These are phyloP conservation scores for Coelinius sp. DNA, from an alignment of 2,888 invertebrate species.

Conservation along the genomic window DNA sequence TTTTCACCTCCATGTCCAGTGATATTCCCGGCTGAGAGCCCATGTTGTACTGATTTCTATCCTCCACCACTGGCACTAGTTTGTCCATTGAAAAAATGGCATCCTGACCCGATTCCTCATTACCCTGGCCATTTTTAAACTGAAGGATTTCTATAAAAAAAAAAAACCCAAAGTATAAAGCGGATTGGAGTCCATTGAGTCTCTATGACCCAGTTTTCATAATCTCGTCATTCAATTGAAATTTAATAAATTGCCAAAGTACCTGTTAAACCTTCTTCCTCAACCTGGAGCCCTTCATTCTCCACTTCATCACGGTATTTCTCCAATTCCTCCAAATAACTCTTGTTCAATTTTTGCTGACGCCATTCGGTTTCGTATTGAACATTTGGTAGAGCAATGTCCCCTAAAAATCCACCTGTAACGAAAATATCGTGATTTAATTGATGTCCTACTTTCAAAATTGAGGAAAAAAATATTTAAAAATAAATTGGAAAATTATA, in stretches of 20 bases:
- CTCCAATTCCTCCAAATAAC: slow-evolving; percentile 84
- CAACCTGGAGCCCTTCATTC: slow-evolving; percentile 85
- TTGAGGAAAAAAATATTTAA: not conserved
- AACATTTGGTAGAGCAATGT: slow-evolving; percentile 83
- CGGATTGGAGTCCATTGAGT: not conserved
- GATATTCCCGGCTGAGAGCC: slow-evolving; percentile 50
- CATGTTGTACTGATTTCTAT: slow-evolving; percentile 61
- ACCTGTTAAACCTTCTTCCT: slow-evolving; percentile 87
- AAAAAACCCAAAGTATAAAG: not conserved
- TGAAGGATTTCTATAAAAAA: slow-evolving; percentile 60
- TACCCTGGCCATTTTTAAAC: slow-evolving; percentile 59
- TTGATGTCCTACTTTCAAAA: not conserved
- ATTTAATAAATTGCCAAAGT: slow-evolving; percentile 48
- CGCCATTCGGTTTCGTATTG: slow-evolving; percentile 72
- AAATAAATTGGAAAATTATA: not conserved
- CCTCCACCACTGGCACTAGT: slow-evolving; percentile 54
- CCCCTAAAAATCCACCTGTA: slow-evolving; percentile 86
- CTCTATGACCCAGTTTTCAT: not conserved
- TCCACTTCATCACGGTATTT: slow-evolving; percentile 86
- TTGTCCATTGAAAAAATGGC: slow-evolving; percentile 51
- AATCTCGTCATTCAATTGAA: not conserved
- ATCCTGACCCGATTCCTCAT: slow-evolving; percentile 46
- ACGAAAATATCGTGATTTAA: slow-evolving; percentile 54
- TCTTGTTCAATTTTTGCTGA: slow-evolving; percentile 76
- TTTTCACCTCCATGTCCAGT: slow-evolving; percentile 49